Evolutionary conservation across 2,888 invertebrate genomes (phyloP).

Genomic region (Oxystoma pomonae): DNA sequence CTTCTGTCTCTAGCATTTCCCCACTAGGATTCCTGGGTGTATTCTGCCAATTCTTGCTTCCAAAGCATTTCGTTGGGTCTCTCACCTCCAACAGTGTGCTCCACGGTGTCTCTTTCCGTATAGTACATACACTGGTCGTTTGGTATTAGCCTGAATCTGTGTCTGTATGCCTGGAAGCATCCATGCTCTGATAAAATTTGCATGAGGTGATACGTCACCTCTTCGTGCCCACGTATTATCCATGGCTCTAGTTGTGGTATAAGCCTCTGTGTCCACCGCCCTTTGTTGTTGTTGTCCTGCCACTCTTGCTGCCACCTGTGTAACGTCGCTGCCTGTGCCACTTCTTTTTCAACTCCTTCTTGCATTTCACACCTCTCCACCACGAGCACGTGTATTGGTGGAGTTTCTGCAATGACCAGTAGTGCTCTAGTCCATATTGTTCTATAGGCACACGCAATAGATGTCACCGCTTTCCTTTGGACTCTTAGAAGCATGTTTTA

Average conservation of each 20-base stretch:
- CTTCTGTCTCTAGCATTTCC: background rate
- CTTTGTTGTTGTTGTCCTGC: background rate
- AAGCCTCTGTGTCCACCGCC: background rate
- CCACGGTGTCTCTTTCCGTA: background rate
- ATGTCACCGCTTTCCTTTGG: slow-evolving; percentile 12
- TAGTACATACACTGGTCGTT: background rate
- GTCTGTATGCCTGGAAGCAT: background rate
- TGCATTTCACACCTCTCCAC: background rate
- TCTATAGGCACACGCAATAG: too few relatives aligned
- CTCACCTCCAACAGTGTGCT: background rate
- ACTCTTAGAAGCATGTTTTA: slow-evolving; percentile 8
- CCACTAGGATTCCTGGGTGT: background rate
- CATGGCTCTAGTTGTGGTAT: background rate
- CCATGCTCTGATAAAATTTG: background rate
- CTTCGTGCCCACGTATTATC: background rate
- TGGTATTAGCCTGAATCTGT: background rate
- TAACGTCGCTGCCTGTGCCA: background rate
- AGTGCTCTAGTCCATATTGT: too few relatives aligned
- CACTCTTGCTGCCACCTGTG: background rate
- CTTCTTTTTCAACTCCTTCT: background rate
- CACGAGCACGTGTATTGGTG: slow-evolving; percentile 3
- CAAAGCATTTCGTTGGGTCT: background rate
- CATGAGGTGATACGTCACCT: background rate
- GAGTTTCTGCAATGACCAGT: slow-evolving; percentile 12
- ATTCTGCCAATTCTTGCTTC: background rate